Percentiles rank a stretch among this genome's conserved stretches.
phyloP scores from a whole-genome alignment of 1,140 invertebrate genomes.

The Drosophila kanapiae region DNA sequence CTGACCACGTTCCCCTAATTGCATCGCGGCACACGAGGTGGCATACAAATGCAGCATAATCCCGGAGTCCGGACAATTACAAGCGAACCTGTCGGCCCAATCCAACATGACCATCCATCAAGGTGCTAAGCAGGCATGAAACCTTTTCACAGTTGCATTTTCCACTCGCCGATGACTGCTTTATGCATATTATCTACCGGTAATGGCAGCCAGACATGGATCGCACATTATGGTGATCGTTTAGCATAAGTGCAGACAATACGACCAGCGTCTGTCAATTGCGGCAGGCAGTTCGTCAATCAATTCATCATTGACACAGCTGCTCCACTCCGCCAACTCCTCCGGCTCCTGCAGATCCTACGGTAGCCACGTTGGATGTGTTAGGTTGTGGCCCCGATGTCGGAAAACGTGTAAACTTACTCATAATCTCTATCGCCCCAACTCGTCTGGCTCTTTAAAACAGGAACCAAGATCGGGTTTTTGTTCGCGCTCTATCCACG shows the following conservation, averaged over 20 bases:
- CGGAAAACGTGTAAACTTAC: constrained; percentile 39
- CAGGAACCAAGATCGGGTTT: constrained; percentile 49
- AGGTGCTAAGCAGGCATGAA: constrained; percentile 48
- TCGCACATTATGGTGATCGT: constrained; percentile 33
- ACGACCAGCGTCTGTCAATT: constrained; percentile 27
- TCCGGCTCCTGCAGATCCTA: neutral
- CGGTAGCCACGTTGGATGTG: constrained; percentile 19
- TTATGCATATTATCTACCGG: constrained; percentile 41
- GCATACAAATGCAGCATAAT: constrained; percentile 53
- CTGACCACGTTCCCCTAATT: constrained; percentile 54
- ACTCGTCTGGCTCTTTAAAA: constrained; percentile 28
- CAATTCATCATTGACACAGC: constrained; percentile 12
- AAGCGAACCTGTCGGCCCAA: constrained; percentile 26
- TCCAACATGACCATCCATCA: constrained; percentile 41
- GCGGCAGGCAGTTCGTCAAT: constrained; percentile 39
- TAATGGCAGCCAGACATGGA: constrained; percentile 49
- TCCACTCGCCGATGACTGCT: constrained; percentile 36
- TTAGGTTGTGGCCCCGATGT: constrained; percentile 44
- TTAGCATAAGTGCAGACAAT: constrained; percentile 51
- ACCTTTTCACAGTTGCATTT: constrained; percentile 48
- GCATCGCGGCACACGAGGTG: constrained; percentile 24
- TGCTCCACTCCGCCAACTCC: neutral
- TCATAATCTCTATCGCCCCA: constrained; percentile 43
- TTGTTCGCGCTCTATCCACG: constrained; percentile 3
- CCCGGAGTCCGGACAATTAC: constrained; percentile 27